A percentile compares a stretch with the other conserved stretches of the same genome.
phyloP scores from a whole-genome alignment of 2,113 vertebrate species.

The Serinus canaria region DNA sequence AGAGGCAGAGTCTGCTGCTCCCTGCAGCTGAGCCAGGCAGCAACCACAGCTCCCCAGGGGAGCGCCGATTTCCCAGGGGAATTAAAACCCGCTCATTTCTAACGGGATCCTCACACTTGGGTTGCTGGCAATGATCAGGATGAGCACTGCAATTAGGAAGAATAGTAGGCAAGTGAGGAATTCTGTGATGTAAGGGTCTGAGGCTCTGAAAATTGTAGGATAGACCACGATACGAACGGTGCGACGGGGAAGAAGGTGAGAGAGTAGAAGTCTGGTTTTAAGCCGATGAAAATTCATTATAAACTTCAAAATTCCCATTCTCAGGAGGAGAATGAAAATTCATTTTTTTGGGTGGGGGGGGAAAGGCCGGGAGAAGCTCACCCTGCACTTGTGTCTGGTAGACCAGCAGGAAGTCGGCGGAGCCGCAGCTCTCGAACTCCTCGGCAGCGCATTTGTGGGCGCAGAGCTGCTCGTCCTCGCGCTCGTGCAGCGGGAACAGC shows the following conservation, averaged over 20 bases:
- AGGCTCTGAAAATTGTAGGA: too few relatives aligned
- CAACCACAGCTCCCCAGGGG: background rate
- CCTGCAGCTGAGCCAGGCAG: background rate
- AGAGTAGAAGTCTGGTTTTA: too few relatives aligned
- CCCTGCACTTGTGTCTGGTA: slow-evolving; percentile 99
- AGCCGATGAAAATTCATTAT: too few relatives aligned
- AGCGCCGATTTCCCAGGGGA: background rate
- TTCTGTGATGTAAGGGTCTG: too few relatives aligned
- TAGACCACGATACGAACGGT: too few relatives aligned
- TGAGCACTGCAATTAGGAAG: too few relatives aligned
- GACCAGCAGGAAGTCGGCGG: slow-evolving; percentile 84
- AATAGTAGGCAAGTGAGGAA: too few relatives aligned
- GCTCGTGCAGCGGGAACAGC: slow-evolving; percentile 89
- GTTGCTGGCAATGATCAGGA: too few relatives aligned
- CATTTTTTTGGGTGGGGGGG: rapidly evolving
- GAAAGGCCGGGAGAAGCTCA: slow-evolving; percentile 14
- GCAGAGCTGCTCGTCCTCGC: slow-evolving; percentile 89
- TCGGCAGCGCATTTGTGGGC: slow-evolving; percentile 84
- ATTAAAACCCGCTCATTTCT: background rate
- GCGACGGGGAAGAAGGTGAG: too few relatives aligned
- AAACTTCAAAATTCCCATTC: too few relatives aligned
- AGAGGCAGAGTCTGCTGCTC: background rate
- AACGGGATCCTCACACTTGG: background rate
- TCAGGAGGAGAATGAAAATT: too few relatives aligned
- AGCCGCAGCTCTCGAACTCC: slow-evolving; percentile 94